Base-by-base conservation (phyloP, 2,113 vertebrate species). In the Xerus inauris region DNA sequence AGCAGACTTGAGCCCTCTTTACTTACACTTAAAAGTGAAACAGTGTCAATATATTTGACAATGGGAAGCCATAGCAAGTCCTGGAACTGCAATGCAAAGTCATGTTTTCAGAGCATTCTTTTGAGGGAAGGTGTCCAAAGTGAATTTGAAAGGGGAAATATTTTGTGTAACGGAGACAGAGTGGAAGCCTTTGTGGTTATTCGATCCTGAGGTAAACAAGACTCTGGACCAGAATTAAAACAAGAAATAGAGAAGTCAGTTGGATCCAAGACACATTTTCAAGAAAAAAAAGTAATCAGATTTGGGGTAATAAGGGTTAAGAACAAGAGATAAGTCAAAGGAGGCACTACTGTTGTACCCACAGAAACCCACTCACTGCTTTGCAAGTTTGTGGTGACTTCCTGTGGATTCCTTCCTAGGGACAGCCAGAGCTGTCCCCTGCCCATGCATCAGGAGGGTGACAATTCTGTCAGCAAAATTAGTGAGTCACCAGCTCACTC, bases 271-370 rank as follows among this genome's bases (percentile, higher is more conserved):
- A 40, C 9, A 79, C 12, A 51, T 95, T 90, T 94, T 49, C 30
- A 95, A 64, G 42, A 54, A 90, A 77, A 90, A 77, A 75, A 81
- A 72, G 22, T 6, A 5, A 67, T 82, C 45, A 92, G 57, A 87
- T 84, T 83, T 30, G 42, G 51, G 40, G 16, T 71, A 62, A 62
- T 32, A 16, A 92, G 40, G 26, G 14, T 20, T 84, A 71, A 84
- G 51, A 54, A 16, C 17, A 71, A 76, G 38, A 76, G 47, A n/a
- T 1, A 73, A 75, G 42, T 81, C 35, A 87, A 95, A 84, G 88
- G 80, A 22, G 6, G 77, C 11, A 35, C 79, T 1, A 49, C 6
- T n/a, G 7, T n/a, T 3, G 0, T 38, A 49, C 13, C 10, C 6
- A 35, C 0, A 6, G 54, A 85, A 45, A 19, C 22, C 11, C 10